phyloP scores from a whole-genome alignment of 2,797 vertebrate genomes.

The Apogon talboti region DNA sequence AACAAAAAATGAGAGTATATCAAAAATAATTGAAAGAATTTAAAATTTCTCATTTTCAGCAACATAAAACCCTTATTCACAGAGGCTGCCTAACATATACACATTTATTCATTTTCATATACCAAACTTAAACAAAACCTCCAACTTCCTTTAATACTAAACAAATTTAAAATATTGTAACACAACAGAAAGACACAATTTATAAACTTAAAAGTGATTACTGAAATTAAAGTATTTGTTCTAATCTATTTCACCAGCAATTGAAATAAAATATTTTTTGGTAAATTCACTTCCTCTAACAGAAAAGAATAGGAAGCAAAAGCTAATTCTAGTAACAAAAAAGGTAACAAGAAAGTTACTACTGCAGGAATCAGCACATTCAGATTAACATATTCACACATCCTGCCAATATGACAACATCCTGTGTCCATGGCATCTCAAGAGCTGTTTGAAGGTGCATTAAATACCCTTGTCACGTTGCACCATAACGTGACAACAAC shows the following conservation, averaged over 20 bases:
- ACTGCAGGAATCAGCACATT: neutral
- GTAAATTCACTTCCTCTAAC: slow-evolving; percentile 25
- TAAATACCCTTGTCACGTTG: too few species aligned
- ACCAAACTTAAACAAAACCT: too few species aligned
- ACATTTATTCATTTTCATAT: too few species aligned
- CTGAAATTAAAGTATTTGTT: neutral
- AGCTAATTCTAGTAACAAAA: neutral
- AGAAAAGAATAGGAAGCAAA: neutral
- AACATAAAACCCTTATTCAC: neutral
- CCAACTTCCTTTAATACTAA: too few species aligned
- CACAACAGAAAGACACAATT: neutral
- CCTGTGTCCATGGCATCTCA: too few species aligned
- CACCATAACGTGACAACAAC: too few species aligned
- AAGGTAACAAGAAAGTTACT: neutral
- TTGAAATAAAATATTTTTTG: slow-evolving; percentile 30
- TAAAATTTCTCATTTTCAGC: too few species aligned
- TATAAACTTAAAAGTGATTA: too few species aligned
- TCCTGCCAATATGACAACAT: too few species aligned
- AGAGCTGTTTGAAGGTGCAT: too few species aligned
- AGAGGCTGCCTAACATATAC: too few species aligned
- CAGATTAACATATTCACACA: neutral
- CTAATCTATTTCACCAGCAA: neutral
- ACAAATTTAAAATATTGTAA: neutral
- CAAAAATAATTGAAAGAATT: neutral
- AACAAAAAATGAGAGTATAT: neutral